Evolutionary conservation across 92 coral and sea anemone species (phyloP), one percentile per base, ranked within the genome.

Genomic region (Phenganax stokvisi): DNA sequence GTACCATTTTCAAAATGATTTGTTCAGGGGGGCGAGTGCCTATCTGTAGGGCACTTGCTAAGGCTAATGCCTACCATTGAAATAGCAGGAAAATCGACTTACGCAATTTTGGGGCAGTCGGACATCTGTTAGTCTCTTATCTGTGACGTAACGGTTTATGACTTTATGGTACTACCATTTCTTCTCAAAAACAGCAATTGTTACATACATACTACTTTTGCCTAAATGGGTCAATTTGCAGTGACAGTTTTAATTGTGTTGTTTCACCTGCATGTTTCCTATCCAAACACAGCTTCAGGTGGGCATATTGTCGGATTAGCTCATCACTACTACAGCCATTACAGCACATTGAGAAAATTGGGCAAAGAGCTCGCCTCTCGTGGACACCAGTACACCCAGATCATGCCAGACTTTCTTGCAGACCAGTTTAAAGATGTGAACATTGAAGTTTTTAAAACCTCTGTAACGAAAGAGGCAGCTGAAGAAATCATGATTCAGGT

Each of bases 321-420:
- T 0, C 76, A 44, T 15, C 77, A 84, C 56, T 84, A 28, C 54
- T 57, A 75, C 3, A 84, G 86, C 29, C 86, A 84, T 28, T 65
- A 72, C 20, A 74, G 82, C 37, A 80, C 54, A 31, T 13, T 84
- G 8, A 60, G 86, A 72, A 75, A 76, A 54, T 54, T 84, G n/a
- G 86, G 86, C 30, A 52, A 67, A 55, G 83, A 84, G 20, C 56
- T 84, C 9, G 54, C 74, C 11, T 63, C 82, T 12, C 80, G 86
- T 13, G 86, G 86, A 12, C 72, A 84, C 82, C 29, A 29, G 12
- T 84, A 84, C 74, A 84, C 86, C 5, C 86, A 84, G 37, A 12
- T 84, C 12, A 54, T 84, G 10, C 77, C 83, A 12, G 6, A 65
- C 74, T 84, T 80, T 16, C 60, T 74, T 56, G 69, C 67, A 37